Percentiles rank a stretch among this genome's conserved stretches.
Evolutionary conservation across 1,140 invertebrate species (phyloP).

Genomic region (Platorchestia sp.): DNA sequence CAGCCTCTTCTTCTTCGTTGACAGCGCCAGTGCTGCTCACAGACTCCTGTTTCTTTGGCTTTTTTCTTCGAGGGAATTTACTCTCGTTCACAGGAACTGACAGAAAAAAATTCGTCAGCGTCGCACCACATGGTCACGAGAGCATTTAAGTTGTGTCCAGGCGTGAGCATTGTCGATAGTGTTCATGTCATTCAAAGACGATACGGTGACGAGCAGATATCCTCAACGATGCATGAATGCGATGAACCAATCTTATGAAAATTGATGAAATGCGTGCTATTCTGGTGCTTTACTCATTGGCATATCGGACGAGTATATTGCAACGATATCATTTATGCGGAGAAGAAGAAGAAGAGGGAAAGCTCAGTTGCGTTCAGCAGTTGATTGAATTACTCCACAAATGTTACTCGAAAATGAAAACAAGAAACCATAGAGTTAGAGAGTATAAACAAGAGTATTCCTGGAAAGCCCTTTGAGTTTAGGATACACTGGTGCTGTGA

Average conservation of each 20-base stretch:
- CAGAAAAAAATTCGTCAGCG: constrained; percentile 33
- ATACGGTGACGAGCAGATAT: not conserved
- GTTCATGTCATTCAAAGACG: not conserved
- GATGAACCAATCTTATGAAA: not conserved
- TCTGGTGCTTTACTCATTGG: not conserved
- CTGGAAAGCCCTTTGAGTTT: not conserved
- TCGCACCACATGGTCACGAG: not conserved
- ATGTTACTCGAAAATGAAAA: not conserved
- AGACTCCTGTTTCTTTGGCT: constrained; percentile 65
- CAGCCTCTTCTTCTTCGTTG: constrained; percentile 63
- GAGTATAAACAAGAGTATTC: not conserved
- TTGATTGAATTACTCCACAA: not conserved
- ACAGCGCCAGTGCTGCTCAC: constrained; percentile 50
- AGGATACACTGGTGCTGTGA: not conserved
- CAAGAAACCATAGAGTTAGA: not conserved
- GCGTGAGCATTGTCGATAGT: not conserved
- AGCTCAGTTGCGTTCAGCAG: not conserved
- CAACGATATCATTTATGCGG: not conserved
- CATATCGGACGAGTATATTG: not conserved
- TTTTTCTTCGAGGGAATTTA: constrained; percentile 67
- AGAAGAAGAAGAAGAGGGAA: not conserved
- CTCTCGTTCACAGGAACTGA: constrained; percentile 67
- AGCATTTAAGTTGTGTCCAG: not conserved
- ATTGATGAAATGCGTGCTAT: not conserved
- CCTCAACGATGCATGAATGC: not conserved